Conservation (phyloP, 2,797 vertebrate genomes). For the Enteromius unitaeniatus region DNA sequence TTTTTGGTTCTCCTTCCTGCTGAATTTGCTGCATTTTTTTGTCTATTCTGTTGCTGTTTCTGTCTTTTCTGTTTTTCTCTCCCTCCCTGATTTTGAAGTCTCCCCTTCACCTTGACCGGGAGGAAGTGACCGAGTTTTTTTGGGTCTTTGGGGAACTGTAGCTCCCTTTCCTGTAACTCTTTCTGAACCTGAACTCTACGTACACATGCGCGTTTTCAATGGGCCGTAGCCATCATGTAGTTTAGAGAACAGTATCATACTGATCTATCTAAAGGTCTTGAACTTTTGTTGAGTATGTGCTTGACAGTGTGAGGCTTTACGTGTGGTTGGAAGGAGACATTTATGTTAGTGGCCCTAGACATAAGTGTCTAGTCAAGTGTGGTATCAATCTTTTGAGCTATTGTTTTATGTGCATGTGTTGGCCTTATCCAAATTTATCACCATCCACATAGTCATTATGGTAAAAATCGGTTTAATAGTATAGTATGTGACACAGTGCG, state of each 20-base stretch:
- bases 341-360: not conserved
- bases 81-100: constrained; percentile 24
- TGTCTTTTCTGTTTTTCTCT: constrained; percentile 13
- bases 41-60: constrained; percentile 26
- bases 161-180: constrained; percentile 82
- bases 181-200: constrained; percentile 58
- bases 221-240: constrained; percentile 47
- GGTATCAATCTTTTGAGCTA: constrained; percentile 4
- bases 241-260: constrained; percentile 4
- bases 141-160: constrained; percentile 75
- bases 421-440: not conserved
- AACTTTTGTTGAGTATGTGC: constrained; percentile 22
- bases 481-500: not conserved
- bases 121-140: constrained; percentile 81
- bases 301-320: not conserved
- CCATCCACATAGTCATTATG: not conserved
- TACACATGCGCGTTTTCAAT: constrained; percentile 17
- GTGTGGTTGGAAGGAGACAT: constrained; percentile 6
- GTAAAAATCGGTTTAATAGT: not conserved
- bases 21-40: not conserved
- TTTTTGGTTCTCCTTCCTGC: constrained; percentile 16
- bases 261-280: not conserved
- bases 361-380: not conserved
- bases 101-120: constrained; percentile 52
- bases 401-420: not conserved